Conservation (phyloP, 2,888 invertebrate genomes). For the Terebella lapidaria region DNA sequence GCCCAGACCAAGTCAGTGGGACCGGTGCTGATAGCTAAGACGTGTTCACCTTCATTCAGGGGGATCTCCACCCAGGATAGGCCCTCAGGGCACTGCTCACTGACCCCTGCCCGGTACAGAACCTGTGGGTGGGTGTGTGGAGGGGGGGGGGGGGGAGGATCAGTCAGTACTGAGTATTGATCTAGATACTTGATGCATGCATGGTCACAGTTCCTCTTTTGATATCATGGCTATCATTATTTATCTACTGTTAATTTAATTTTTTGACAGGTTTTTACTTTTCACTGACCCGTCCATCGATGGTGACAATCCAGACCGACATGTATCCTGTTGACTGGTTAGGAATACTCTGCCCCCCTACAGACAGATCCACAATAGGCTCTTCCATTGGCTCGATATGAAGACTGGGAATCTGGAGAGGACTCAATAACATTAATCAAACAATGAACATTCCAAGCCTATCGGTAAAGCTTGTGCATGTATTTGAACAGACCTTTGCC, state of each 20-base stretch:
- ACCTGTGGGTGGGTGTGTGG: too few species aligned
- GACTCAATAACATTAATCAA: background rate
- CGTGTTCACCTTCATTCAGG: conserved; percentile 69
- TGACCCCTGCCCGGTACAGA: conserved; percentile 79
- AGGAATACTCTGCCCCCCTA: conserved; percentile 78
- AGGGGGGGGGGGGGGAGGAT: too few species aligned
- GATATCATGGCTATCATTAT: too few species aligned
- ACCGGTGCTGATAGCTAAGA: conserved; percentile 79
- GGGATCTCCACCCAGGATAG: conserved; percentile 75
- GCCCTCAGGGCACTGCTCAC: conserved; percentile 79
- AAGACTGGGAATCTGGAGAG: conserved; percentile 33
- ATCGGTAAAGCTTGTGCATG: too few species aligned
- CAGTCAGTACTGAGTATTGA: too few species aligned
- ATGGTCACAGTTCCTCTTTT: background rate
- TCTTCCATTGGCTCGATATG: conserved; percentile 60
- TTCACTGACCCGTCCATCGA: conserved; percentile 72
- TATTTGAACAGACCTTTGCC: conserved; percentile 57
- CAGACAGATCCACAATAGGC: conserved; percentile 84
- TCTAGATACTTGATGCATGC: too few species aligned
- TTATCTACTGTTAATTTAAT: too few species aligned
- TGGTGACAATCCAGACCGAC: conserved; percentile 88
- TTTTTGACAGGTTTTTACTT: too few species aligned
- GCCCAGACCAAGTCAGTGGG: conserved; percentile 84
- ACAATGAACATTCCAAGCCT: too few species aligned
- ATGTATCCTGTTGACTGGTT: conserved; percentile 70